These are phyloP conservation scores for Acromyrmex heyeri DNA, from an alignment of 1,140 invertebrate genomes.

Conservation along the genomic window DNA sequence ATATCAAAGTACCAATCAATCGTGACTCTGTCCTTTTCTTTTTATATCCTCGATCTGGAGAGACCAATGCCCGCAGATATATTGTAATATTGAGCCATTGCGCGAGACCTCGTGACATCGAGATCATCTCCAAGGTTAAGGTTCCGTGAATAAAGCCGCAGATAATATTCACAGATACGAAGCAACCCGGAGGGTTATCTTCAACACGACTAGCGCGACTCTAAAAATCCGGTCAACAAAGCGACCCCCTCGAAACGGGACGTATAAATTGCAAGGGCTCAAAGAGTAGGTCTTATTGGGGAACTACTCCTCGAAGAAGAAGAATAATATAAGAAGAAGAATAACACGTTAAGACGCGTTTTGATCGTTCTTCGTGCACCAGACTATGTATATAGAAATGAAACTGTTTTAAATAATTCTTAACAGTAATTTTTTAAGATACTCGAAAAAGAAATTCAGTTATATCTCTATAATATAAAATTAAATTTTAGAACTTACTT, in stretches of 20 bases:
- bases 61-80: neutral
- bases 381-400: neutral
- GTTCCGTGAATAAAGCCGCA: slow-evolving; percentile 75
- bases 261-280: slow-evolving; percentile 33
- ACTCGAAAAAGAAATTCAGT: neutral
- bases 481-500: neutral
- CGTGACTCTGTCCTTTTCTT: slow-evolving; percentile 40
- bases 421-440: neutral
- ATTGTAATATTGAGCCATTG: slow-evolving; percentile 75
- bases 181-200: slow-evolving; percentile 78
- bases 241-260: slow-evolving; percentile 47
- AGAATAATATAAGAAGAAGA: slow-evolving; percentile 17
- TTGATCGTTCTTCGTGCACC: neutral
- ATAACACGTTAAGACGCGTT: slow-evolving; percentile 21
- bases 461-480: neutral
- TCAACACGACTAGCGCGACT: slow-evolving; percentile 74
- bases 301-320: slow-evolving; percentile 3
- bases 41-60: slow-evolving; percentile 22
- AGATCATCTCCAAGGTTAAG: slow-evolving; percentile 74
- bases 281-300: slow-evolving; percentile 14
- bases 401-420: slow-evolving; percentile 8
- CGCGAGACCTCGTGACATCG: slow-evolving; percentile 74
- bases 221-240: slow-evolving; percentile 73
- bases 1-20: neutral
- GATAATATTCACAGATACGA: slow-evolving; percentile 80